Evolutionary conservation across 2,113 vertebrate species (phyloP).

Genomic region (Callorhinus ursinus): DNA sequence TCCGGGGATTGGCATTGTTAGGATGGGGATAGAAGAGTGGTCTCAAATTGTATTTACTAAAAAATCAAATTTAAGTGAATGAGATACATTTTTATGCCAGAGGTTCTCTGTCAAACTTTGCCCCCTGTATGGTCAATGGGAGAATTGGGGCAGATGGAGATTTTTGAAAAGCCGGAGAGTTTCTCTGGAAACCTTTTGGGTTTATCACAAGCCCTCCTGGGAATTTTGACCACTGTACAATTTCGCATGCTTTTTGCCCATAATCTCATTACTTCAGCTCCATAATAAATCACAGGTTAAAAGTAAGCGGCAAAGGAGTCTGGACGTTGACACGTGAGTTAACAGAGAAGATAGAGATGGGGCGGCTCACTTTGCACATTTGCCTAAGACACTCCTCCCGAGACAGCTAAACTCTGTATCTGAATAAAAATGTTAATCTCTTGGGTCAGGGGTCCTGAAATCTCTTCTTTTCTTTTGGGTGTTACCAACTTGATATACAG

Average conservation of each 20-base stretch:
- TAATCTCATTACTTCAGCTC: not conserved
- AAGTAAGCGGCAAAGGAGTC: not conserved
- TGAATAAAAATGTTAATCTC: not conserved
- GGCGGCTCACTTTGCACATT: not conserved
- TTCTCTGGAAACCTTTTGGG: not conserved
- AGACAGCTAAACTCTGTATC: not conserved
- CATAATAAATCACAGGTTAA: not conserved
- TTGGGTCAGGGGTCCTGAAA: not conserved
- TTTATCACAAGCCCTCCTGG: not conserved
- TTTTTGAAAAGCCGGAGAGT: not conserved
- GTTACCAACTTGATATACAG: not conserved
- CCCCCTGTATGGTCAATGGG: too few relatives aligned
- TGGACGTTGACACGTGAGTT: not conserved
- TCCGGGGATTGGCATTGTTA: not conserved
- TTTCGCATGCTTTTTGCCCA: not conserved
- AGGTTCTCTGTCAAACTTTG: not conserved
- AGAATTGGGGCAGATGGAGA: not conserved
- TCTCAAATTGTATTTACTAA: not conserved
- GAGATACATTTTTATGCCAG: not conserved
- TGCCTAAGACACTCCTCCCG: rapidly evolving
- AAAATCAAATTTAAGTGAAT: not conserved
- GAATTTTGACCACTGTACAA: not conserved
- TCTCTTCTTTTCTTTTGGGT: not conserved
- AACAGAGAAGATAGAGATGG: not conserved
- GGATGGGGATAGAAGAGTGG: not conserved